Conservation (phyloP, 2,797 vertebrate genomes). For the Hybognathus amarus region DNA sequence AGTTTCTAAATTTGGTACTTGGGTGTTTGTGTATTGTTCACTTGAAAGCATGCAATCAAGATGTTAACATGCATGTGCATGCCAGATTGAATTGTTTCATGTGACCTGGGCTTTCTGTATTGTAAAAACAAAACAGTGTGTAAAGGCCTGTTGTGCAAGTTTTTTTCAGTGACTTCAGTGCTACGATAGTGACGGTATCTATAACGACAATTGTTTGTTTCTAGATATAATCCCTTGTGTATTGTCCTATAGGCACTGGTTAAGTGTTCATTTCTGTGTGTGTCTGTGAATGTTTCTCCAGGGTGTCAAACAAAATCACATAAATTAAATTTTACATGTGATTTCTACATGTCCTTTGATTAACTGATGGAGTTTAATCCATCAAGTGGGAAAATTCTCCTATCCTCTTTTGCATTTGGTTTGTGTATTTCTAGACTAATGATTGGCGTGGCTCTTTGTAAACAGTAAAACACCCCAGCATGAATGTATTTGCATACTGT, state of each 20-base stretch:
- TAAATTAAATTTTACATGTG: not conserved
- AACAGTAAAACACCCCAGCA: slow-evolving; percentile 12
- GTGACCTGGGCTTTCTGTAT: not conserved
- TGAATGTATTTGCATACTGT: slow-evolving; percentile 32
- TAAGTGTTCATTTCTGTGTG: slow-evolving; percentile 33
- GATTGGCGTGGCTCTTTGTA: slow-evolving; percentile 3
- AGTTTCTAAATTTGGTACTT: not conserved
- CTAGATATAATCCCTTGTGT: slow-evolving; percentile 50
- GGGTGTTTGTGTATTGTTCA: slow-evolving; percentile 17
- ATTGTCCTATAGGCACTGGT: slow-evolving; percentile 2
- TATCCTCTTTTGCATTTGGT: slow-evolving; percentile 1
- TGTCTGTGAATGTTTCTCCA: not conserved
- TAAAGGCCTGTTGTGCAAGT: not conserved
- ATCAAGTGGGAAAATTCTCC: not conserved
- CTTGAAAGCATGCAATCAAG: slow-evolving; percentile 5
- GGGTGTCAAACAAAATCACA: not conserved
- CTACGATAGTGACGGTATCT: slow-evolving; percentile 53
- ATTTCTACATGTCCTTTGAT: not conserved
- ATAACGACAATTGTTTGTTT: slow-evolving; percentile 62
- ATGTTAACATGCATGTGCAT: not conserved
- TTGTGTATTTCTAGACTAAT: slow-evolving; percentile 16
- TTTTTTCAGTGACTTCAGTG: not conserved
- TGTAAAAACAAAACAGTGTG: not conserved
- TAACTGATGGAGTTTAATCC: not conserved
- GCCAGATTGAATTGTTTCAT: not conserved